Conservation (phyloP, 92 coral and sea anemone species). For the Hydrozoanthus gracilis region DNA sequence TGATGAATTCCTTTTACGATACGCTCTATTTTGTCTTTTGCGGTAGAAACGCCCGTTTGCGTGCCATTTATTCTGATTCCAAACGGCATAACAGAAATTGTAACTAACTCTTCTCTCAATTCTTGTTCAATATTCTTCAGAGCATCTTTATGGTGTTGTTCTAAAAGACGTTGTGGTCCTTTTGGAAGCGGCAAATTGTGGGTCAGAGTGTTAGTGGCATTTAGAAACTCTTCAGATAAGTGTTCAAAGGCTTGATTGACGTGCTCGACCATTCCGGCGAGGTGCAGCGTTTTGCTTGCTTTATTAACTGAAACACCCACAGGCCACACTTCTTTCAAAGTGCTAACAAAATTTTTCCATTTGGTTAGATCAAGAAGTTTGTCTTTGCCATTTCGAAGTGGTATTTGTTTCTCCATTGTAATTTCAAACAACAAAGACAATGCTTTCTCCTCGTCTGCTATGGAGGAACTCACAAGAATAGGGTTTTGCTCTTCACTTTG, state of each 20-base stretch:
- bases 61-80: slow-evolving; percentile 42
- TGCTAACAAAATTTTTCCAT: slow-evolving; percentile 49
- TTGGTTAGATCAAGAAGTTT: slow-evolving; percentile 52
- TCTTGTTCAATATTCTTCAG: slow-evolving; percentile 49
- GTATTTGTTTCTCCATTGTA: slow-evolving; percentile 50
- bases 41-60: slow-evolving; percentile 46
- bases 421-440: slow-evolving; percentile 22
- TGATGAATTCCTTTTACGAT: slow-evolving; percentile 18
- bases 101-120: slow-evolving; percentile 46
- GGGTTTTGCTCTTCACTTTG: slow-evolving; percentile 25
- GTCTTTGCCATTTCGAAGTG: slow-evolving; percentile 57
- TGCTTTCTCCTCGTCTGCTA: slow-evolving; percentile 47
- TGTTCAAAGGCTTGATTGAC: slow-evolving; percentile 37
- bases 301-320: slow-evolving; percentile 37
- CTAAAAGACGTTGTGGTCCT: slow-evolving; percentile 57
- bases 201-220: slow-evolving; percentile 65
- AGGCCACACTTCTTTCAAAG: slow-evolving; percentile 18
- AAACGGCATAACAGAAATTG: neutral
- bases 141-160: slow-evolving; percentile 38
- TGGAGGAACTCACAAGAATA: slow-evolving; percentile 46
- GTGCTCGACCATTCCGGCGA: slow-evolving; percentile 64
- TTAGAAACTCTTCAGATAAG: slow-evolving; percentile 53
- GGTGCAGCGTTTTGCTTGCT: slow-evolving; percentile 34
- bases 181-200: slow-evolving; percentile 32
- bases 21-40: slow-evolving; percentile 58